Base-by-base conservation (phyloP, 2,888 invertebrate species). In the Drepanosiphum platanoidis region DNA sequence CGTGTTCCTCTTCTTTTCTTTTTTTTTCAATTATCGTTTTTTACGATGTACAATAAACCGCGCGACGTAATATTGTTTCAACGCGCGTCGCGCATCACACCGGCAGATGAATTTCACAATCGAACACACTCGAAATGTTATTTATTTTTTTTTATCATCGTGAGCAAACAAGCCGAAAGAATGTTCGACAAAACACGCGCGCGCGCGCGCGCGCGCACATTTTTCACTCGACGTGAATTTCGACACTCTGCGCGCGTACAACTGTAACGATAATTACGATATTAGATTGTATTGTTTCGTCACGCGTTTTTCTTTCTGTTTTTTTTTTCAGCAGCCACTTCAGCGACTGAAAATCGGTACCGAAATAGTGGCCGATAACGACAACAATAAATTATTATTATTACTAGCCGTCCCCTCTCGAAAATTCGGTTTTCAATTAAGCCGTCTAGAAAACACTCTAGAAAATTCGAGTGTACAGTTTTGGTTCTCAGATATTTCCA, bases 91-190 rank as follows among this genome's bases (percentile, higher is more conserved):
- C 68, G 36, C 52, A 22, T 52, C 8, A 8, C 8, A 22, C 52
- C 18, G n/a, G n/a, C n/a, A 70, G 52, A 71, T 39, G 70, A 81
- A 71, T 81, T 81, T 81, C 80, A 81, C 70, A 52, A 81, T 81
- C 80, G 27, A 81, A 36, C 70, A 22, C 61, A 71, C 70, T 81
- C 58, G 70, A 81, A n/a, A 71, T 58, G 36, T 36, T 70, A 46
- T 68, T 79, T 79, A n/a, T 58, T 18, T 58, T 58, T 58, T 66
- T 71, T 81, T 81, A 70, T 81, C 70, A 36, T 58, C 36, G 52
- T 13, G 52, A 64, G 66, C 15, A 83, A 83, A 74, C 13, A 83
- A 11, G 27, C 42, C n/a, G 36, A 74, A 74, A 74, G 64, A 74
- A 75, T 66, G 75, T 83, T 66, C 58, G 32, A 36, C 4, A 27